A percentile compares a stretch with the other conserved stretches of the same genome.
Evolutionary conservation across 2,113 vertebrate genomes (phyloP).

Genomic region (Takifugu flavidus): DNA sequence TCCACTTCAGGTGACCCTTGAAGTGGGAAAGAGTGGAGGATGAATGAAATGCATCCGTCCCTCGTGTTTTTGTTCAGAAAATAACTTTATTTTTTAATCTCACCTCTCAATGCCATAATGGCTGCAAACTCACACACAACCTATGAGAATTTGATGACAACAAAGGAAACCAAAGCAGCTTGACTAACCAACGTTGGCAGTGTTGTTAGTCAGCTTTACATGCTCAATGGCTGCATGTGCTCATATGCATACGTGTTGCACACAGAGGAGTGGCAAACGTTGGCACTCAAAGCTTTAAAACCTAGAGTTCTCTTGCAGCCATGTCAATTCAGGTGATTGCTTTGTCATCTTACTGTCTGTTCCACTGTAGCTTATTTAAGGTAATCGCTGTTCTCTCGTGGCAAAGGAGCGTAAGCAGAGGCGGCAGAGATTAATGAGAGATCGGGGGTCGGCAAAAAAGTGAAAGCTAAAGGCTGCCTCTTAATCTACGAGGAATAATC

Average conservation of each 20-base stretch:
- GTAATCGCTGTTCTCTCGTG: slow-evolving; percentile 16
- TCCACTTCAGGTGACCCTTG: too few relatives aligned
- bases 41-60: neutral
- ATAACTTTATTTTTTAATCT: too few relatives aligned
- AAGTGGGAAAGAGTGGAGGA: neutral
- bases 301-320: slow-evolving; percentile 24
- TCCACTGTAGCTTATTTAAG: neutral
- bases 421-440: neutral
- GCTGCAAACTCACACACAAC: too few relatives aligned
- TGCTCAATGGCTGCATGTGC: neutral
- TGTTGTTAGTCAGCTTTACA: neutral
- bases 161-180: slow-evolving; percentile 12
- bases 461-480: slow-evolving; percentile 15
- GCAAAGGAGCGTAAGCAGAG: slow-evolving; percentile 2
- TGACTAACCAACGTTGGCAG: neutral
- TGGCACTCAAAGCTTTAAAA: slow-evolving; percentile 52
- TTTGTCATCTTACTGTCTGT: slow-evolving; percentile 37
- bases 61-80: too few relatives aligned
- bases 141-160: slow-evolving; percentile 11
- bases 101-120: too few relatives aligned
- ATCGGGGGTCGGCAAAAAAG: neutral
- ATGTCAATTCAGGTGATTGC: slow-evolving; percentile 27
- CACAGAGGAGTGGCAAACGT: slow-evolving; percentile 22
- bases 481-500: slow-evolving; percentile 36
- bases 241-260: neutral